Conservation (phyloP, 2,888 invertebrate genomes). For the Eugnorisma glareosa region DNA sequence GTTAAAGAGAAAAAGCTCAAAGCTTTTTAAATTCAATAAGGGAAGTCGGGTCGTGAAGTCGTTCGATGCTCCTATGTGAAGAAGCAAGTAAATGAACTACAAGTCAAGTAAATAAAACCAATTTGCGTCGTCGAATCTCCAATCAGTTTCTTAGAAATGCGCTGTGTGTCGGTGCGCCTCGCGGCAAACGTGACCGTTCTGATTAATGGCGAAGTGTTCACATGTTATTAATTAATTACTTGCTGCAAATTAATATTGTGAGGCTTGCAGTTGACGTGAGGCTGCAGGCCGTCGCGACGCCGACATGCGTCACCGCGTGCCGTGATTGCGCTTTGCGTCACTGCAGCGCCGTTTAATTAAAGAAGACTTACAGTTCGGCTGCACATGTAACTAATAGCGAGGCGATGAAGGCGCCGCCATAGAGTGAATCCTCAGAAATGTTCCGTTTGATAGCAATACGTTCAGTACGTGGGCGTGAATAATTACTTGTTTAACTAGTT, state of each 20-base stretch:
- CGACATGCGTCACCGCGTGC: constrained; percentile 73
- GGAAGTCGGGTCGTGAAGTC: constrained; percentile 55
- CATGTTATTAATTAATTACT: constrained; percentile 87
- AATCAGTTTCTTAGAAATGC: constrained; percentile 62
- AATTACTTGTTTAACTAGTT: constrained; percentile 27
- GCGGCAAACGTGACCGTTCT: constrained; percentile 75
- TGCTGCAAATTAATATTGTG: constrained; percentile 85
- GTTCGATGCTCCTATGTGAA: constrained; percentile 54
- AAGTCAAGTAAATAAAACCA: constrained; percentile 68
- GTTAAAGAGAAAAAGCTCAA: constrained; percentile 32
- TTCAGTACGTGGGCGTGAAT: constrained; percentile 33
- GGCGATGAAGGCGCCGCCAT: constrained; percentile 56
- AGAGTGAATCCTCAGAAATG: constrained; percentile 72
- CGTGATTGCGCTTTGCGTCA: constrained; percentile 74
- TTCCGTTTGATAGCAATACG: constrained; percentile 53
- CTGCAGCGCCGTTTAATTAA: constrained; percentile 83
- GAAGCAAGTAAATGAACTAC: constrained; percentile 66
- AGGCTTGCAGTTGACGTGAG: constrained; percentile 85
- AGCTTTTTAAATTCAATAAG: constrained; percentile 60
- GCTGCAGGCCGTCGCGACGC: constrained; percentile 72
- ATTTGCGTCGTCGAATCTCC: constrained; percentile 65
- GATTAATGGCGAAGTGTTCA: constrained; percentile 83
- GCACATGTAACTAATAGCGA: constrained; percentile 67
- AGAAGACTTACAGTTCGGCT: constrained; percentile 80
- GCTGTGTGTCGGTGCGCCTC: constrained; percentile 53